phyloP scores from a whole-genome alignment of 2,113 vertebrate genomes.

The Struthidea cinerea region DNA sequence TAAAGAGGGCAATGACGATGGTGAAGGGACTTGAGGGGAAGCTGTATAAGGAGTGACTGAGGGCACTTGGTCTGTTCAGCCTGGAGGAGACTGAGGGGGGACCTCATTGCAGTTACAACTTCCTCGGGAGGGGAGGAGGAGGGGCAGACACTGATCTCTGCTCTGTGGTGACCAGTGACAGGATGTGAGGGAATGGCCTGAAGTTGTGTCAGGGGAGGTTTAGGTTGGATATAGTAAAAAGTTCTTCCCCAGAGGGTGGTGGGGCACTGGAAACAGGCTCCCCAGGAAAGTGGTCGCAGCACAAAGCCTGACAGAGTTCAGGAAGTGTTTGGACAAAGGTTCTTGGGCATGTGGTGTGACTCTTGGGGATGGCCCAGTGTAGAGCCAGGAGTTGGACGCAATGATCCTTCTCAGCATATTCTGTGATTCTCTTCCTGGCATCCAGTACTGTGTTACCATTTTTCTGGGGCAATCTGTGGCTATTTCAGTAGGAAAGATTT shows the following conservation, averaged over 20 bases:
- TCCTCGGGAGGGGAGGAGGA: not conserved
- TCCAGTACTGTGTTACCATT: not conserved
- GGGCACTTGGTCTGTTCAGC: not conserved
- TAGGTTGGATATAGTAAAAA: not conserved
- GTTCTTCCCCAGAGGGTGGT: not conserved
- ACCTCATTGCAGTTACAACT: rapidly evolving
- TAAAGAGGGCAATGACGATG: not conserved
- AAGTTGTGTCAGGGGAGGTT: not conserved
- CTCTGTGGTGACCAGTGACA: not conserved
- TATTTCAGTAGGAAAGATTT: not conserved
- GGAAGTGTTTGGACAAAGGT: not conserved
- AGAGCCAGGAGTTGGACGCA: not conserved
- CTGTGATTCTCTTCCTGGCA: not conserved
- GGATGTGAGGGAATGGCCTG: rapidly evolving
- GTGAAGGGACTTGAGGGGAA: not conserved
- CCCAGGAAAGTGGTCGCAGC: too few relatives aligned
- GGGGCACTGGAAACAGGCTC: not conserved
- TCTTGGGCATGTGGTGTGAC: not conserved
- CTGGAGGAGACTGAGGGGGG: not conserved
- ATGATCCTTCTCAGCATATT: not conserved
- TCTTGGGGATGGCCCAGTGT: not conserved
- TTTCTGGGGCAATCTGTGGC: not conserved
- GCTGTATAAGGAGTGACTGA: rapidly evolving
- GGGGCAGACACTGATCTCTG: rapidly evolving
- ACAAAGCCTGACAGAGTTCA: not conserved